phyloP scores from a whole-genome alignment of 2,113 vertebrate genomes.

The Onychorhynchus coronatus region DNA sequence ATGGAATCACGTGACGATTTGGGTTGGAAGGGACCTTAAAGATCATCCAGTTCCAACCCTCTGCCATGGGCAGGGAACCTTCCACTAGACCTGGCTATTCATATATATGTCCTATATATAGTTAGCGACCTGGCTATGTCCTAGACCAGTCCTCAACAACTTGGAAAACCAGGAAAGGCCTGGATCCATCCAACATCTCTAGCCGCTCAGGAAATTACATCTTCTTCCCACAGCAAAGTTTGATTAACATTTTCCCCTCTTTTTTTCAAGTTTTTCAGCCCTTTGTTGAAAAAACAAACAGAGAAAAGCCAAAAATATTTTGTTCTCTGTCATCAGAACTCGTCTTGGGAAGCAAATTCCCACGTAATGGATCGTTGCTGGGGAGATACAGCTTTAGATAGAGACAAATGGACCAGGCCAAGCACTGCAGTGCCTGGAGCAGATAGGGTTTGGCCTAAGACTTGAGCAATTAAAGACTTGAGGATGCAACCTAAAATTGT shows the following conservation, averaged over 20 bases:
- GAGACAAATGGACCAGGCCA: neutral
- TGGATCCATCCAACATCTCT: neutral
- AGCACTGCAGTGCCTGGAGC: neutral
- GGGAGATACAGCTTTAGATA: neutral
- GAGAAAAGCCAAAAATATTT: neutral
- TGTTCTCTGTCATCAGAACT: neutral
- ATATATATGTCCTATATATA: rapidly evolving
- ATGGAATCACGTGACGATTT: neutral
- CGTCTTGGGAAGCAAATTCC: neutral
- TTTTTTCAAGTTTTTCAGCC: neutral
- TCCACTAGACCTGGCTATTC: neutral
- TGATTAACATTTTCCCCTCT: neutral
- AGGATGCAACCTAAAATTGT: neutral
- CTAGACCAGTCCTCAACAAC: neutral
- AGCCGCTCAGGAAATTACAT: neutral
- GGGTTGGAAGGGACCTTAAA: neutral
- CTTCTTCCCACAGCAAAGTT: neutral
- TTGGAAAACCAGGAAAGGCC: neutral
- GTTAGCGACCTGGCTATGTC: neutral
- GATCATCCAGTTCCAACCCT: neutral
- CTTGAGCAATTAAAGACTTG: no score
- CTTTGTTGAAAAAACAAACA: neutral
- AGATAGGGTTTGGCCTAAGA: neutral
- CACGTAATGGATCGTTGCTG: neutral
- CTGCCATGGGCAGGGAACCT: neutral